Conservation (phyloP, 2,797 vertebrate species). For the Acanthurus lineatus region DNA sequence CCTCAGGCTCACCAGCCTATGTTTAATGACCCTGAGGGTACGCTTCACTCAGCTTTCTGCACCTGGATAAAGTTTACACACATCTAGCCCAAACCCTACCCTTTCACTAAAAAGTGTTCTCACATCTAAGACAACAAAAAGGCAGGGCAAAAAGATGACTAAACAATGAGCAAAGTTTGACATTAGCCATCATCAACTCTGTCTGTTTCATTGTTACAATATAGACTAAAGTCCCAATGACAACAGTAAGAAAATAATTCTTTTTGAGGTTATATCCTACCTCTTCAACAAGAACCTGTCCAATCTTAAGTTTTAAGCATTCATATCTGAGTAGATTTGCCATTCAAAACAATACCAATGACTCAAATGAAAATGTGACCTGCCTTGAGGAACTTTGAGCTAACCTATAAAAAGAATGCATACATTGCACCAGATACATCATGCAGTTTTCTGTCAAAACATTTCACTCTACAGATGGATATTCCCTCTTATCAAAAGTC, state of each 20-base stretch:
- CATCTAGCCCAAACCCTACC: conserved; percentile 14
- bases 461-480: not conserved
- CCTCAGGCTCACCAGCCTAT: conserved; percentile 43
- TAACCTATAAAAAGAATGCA: conserved; percentile 16
- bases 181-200: not conserved
- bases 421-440: conserved; percentile 39
- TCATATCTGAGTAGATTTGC: not conserved
- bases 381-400: conserved; percentile 14
- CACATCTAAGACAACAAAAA: conserved; percentile 17
- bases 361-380: conserved; percentile 28
- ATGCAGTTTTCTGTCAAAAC: not conserved
- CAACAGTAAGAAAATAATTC: not conserved
- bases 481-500: not conserved
- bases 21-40: conserved; percentile 64
- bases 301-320: not conserved
- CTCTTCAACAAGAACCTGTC: not conserved
- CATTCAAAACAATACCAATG: conserved; percentile 62
- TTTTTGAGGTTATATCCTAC: not conserved
- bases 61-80: conserved; percentile 48
- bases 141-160: conserved; percentile 2
- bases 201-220: not conserved
- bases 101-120: not conserved
- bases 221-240: not conserved
- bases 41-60: conserved; percentile 43
- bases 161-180: conserved; percentile 4